phyloP scores from a whole-genome alignment of 1,140 invertebrate species.

The Atta texana region DNA sequence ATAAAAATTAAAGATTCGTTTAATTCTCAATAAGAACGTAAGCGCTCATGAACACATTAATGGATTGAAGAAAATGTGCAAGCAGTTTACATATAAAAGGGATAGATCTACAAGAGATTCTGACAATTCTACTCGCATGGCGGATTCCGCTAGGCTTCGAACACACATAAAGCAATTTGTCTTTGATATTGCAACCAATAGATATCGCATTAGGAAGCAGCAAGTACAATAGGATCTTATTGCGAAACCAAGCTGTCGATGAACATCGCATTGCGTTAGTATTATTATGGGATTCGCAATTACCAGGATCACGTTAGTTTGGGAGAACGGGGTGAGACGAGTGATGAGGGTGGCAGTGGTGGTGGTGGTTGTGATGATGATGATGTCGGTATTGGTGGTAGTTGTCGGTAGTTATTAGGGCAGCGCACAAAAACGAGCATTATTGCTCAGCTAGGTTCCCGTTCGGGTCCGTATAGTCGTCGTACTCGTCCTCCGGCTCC shows the following conservation, averaged over 20 bases:
- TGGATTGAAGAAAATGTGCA: not conserved
- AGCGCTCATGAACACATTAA: not conserved
- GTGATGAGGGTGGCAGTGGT: slow-evolving; percentile 68
- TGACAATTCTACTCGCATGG: not conserved
- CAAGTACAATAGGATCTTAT: slow-evolving; percentile 1
- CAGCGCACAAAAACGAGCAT: slow-evolving; percentile 79
- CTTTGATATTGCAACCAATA: slow-evolving; percentile 8
- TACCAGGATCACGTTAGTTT: slow-evolving; percentile 81
- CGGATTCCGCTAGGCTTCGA: not conserved
- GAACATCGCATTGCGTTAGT: slow-evolving; percentile 68
- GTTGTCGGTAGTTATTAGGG: slow-evolving; percentile 79
- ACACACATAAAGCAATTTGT: not conserved
- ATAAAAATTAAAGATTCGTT: not conserved
- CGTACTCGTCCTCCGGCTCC: slow-evolving; percentile 83
- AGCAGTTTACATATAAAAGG: not conserved
- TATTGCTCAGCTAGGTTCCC: slow-evolving; percentile 85
- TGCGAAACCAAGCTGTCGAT: not conserved
- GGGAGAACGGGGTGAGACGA: slow-evolving; percentile 74
- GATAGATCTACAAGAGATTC: not conserved
- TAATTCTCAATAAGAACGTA: not conserved
- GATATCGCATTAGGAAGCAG: slow-evolving; percentile 24
- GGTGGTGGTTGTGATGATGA: slow-evolving; percentile 54
- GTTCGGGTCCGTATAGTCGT: slow-evolving; percentile 83
- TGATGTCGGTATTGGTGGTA: slow-evolving; percentile 61
- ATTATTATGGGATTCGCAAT: slow-evolving; percentile 75